phyloP scores from a whole-genome alignment of 2,797 vertebrate genomes.

The Labeo calbasu region DNA sequence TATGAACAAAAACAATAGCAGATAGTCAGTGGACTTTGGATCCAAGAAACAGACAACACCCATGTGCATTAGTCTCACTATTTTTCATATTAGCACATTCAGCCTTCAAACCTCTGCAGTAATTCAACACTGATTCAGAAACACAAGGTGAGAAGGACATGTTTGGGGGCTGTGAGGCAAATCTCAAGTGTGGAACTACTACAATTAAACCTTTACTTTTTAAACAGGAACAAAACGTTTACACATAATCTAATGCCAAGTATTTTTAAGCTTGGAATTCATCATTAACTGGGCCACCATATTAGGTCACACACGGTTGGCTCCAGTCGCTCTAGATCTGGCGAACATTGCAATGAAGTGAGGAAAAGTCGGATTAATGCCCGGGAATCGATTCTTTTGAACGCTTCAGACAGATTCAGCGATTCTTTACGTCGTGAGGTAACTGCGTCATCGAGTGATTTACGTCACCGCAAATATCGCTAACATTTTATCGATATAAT shows the following conservation, averaged over 20 bases:
- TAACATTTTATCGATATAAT: not conserved
- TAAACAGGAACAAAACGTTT: not conserved
- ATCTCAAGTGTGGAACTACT: too few relatives aligned
- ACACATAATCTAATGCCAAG: not conserved
- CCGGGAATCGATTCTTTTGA: not conserved
- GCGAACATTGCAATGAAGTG: not conserved
- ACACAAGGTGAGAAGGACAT: slow-evolving; percentile 44
- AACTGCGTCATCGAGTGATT: not conserved
- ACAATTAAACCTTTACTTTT: not conserved
- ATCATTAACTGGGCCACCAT: not conserved
- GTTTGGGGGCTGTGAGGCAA: not conserved
- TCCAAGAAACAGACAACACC: slow-evolving; percentile 37
- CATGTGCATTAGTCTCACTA: not conserved
- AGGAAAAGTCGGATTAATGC: not conserved
- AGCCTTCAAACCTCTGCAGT: slow-evolving; percentile 38
- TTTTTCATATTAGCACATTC: not conserved
- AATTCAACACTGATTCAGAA: slow-evolving; percentile 35
- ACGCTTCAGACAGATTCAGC: not conserved
- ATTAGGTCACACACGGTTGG: not conserved
- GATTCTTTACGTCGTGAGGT: not conserved
- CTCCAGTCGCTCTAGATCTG: slow-evolving; percentile 4
- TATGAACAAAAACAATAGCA: slow-evolving; percentile 18
- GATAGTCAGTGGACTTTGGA: slow-evolving; percentile 40
- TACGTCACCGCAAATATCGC: not conserved
- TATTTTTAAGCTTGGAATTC: not conserved